Conservation (phyloP, 2,113 vertebrate species). For the Antechinus flavipes region DNA sequence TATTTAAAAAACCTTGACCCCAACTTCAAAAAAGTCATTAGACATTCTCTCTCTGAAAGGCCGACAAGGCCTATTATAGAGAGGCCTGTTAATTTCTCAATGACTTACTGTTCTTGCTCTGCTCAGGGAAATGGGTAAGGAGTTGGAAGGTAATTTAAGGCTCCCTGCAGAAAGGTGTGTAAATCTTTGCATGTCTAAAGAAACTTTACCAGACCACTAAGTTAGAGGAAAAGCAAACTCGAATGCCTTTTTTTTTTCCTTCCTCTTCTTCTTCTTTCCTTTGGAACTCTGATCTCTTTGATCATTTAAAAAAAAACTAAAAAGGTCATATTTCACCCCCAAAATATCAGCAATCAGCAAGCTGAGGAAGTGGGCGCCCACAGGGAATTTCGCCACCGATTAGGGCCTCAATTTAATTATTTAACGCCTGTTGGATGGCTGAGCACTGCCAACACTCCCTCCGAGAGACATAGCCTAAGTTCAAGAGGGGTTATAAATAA, state of each 20-base stretch:
- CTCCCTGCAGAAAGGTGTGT: conserved; percentile 85
- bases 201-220: conserved; percentile 83
- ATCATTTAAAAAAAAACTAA: conserved; percentile 75
- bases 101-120: conserved; percentile 83
- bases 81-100: conserved; percentile 83
- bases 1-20: conserved; percentile 86
- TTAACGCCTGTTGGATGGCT: conserved; percentile 71
- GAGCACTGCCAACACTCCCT: conserved; percentile 54
- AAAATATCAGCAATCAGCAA: conserved; percentile 85
- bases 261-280: conserved; percentile 58
- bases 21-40: conserved; percentile 86
- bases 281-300: conserved; percentile 84
- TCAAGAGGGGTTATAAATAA: conserved; percentile 79
- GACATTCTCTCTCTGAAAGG: conserved; percentile 79
- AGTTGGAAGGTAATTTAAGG: conserved; percentile 78
- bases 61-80: conserved; percentile 76
- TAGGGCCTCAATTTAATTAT: conserved; percentile 84
- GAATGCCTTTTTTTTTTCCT: fast-evolving
- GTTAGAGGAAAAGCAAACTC: conserved; percentile 76
- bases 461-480: conserved; percentile 64
- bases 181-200: conserved; percentile 87
- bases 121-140: conserved; percentile 78
- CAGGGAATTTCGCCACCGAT: conserved; percentile 77
- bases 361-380: conserved; percentile 81
- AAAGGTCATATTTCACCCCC: conserved; percentile 87